Evolutionary conservation across 1,140 invertebrate genomes (phyloP).

Genomic region (Trissolcus basalis): DNA sequence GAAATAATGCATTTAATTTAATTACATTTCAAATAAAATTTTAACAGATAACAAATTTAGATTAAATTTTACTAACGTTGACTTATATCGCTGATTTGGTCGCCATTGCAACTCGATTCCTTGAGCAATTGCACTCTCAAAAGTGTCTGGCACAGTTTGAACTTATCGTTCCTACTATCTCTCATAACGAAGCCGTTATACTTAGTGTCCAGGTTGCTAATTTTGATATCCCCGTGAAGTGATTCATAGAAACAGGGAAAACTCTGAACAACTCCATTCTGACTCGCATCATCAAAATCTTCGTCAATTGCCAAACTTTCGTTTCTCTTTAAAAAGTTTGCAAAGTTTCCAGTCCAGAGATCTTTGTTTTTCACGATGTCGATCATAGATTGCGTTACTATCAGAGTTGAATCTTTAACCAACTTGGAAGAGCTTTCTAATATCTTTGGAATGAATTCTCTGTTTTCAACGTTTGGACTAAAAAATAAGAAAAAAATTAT

Average conservation of each 20-base stretch:
- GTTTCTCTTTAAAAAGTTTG: slow-evolving; percentile 57
- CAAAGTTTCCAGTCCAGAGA: slow-evolving; percentile 71
- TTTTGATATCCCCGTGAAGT: slow-evolving; percentile 60
- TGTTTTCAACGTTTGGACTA: slow-evolving; percentile 67
- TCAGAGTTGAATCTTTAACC: slow-evolving; percentile 70
- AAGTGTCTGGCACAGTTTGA: slow-evolving; percentile 71
- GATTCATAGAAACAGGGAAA: slow-evolving; percentile 74
- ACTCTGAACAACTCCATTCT: slow-evolving; percentile 63
- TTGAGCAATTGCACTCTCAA: slow-evolving; percentile 71
- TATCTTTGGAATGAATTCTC: slow-evolving; percentile 73
- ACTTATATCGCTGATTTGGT: slow-evolving; percentile 68
- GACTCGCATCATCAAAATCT: slow-evolving; percentile 28
- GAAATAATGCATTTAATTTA: slow-evolving; percentile 29
- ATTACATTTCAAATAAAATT: neutral
- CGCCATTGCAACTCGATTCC: slow-evolving; percentile 70
- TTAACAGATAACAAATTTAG: neutral
- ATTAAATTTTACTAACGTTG: slow-evolving; percentile 58
- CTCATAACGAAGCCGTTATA: slow-evolving; percentile 69
- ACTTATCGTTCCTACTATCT: slow-evolving; percentile 64
- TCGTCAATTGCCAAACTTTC: slow-evolving; percentile 51
- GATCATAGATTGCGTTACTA: slow-evolving; percentile 71
- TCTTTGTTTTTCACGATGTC: slow-evolving; percentile 68
- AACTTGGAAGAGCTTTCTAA: slow-evolving; percentile 71
- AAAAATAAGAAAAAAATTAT: slow-evolving; percentile 25
- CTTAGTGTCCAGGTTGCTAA: slow-evolving; percentile 67